A percentile compares a stretch with the other conserved stretches of the same genome.
These are phyloP conservation scores for Apostichopus parvimensis DNA, from an alignment of 35 echinoderm and acorn worm species.

Conservation along the genomic window DNA sequence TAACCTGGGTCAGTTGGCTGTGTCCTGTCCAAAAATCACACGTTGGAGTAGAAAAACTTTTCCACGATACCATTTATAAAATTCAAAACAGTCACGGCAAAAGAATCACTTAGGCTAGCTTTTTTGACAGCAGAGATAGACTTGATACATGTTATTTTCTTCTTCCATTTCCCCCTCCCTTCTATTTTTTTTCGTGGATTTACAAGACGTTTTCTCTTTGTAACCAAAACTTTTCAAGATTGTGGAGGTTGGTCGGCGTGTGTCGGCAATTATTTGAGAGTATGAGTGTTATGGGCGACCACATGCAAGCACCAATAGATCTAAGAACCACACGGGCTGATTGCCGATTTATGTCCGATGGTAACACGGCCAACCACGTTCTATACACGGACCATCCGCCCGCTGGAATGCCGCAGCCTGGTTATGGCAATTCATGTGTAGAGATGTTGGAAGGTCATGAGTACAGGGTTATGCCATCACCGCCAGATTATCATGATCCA, in stretches of 20 bases:
- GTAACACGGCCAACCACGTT: slow-evolving; percentile 3
- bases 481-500: slow-evolving; percentile 43
- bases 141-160: too few species aligned
- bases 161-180: too few species aligned
- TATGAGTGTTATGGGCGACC: slow-evolving; percentile 33
- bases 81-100: too few species aligned
- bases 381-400: slow-evolving; percentile 42
- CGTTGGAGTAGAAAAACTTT: background rate
- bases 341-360: slow-evolving; percentile 38
- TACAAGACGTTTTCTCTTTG: too few species aligned
- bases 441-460: slow-evolving; percentile 43
- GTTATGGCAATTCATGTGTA: slow-evolving; percentile 32
- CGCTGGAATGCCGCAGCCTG: slow-evolving; percentile 37
- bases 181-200: too few species aligned
- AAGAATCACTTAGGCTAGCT: too few species aligned
- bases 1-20: slow-evolving; percentile 1
- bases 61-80: too few species aligned
- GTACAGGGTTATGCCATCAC: slow-evolving; percentile 37
- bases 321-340: slow-evolving; percentile 42
- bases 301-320: slow-evolving; percentile 47
- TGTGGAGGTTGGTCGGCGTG: slow-evolving; percentile 22
- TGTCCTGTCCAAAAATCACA: background rate
- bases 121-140: too few species aligned
- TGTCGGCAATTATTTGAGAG: slow-evolving; percentile 25
- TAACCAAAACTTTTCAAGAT: background rate